Evolutionary conservation across 1,140 invertebrate genomes (phyloP), one percentile per base, ranked within the genome.

Genomic region (Scylla paramamosain): DNA sequence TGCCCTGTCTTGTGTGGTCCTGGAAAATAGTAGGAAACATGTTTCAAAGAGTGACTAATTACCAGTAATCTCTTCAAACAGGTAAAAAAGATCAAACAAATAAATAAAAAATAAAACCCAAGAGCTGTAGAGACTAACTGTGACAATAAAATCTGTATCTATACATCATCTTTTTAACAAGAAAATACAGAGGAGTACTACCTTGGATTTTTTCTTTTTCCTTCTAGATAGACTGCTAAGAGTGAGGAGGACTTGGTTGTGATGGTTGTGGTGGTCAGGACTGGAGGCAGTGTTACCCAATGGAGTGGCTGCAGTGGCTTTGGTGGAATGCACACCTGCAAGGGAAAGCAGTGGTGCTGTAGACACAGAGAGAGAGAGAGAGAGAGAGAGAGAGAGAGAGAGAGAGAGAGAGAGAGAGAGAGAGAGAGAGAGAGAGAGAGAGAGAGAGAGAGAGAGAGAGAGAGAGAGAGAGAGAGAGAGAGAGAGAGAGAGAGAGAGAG

Each of bases 211-310:
- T 77, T 32, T 77, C 12, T 31, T 25, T 32, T 16, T 32, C 39
- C 67, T 67, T 4, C 28, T 4, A 14, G 52, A 77, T 14, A 28
- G 4, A 8, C 29, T 84, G 32, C 29, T 29, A 12, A 52, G 82
- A 4, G 32, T 12, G 29, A 46, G 52, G 14, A 84, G 45, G 77
- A 86, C 46, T 77, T 93, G 92, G 46, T 83, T 59, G 82, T 93
- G 92, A 12, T 46, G 92, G 45, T 86, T 82, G 82, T 93, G 77
- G 25, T 39, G 82, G 28, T 46, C 46, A 52, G 39, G 29, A 25
- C 46, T 52, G n/a, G 39, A 2, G 25, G 92, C 4, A 12, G 45
- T 87, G 28, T 39, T 93, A 28, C 16, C 46, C 14, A 31, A 83
- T 32, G 92, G 29, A 3, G 46, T 52, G 3, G 52, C 7, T 31